phyloP scores from a whole-genome alignment of 2,888 invertebrate species.

The Chymomyza procnemis region DNA sequence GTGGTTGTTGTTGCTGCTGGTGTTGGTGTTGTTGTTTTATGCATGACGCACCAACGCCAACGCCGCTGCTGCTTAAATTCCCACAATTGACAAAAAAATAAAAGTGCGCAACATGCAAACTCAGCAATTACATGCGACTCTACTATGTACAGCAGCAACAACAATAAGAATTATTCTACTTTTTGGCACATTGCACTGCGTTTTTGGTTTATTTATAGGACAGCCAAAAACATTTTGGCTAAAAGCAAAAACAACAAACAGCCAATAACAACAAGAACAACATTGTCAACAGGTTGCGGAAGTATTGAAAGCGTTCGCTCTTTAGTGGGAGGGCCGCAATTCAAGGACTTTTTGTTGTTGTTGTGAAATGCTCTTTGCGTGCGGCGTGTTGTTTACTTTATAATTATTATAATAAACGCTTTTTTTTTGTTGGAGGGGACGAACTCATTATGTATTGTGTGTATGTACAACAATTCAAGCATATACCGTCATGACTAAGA shows the following conservation, averaged over 20 bases:
- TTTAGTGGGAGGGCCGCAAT: background rate
- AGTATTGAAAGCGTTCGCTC: conserved; percentile 15
- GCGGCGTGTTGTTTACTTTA: background rate
- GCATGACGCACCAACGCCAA: background rate
- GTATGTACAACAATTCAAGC: too few species aligned
- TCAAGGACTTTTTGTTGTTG: conserved; percentile 20
- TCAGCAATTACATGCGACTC: background rate
- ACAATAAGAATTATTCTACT: conserved; percentile 9
- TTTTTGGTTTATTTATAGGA: conserved; percentile 51
- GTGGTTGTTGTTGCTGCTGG: conserved; percentile 24
- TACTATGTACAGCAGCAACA: background rate
- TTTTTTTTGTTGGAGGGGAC: too few species aligned
- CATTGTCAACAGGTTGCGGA: conserved; percentile 67
- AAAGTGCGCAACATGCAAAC: background rate
- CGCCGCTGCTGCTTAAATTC: background rate
- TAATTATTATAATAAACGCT: background rate
- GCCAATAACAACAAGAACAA: conserved; percentile 25
- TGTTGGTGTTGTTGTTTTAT: conserved; percentile 23
- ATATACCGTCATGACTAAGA: too few species aligned
- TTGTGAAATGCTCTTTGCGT: background rate
- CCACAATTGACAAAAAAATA: background rate
- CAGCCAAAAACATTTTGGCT: conserved; percentile 13
- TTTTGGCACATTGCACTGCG: conserved; percentile 66
- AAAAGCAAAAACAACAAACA: conserved; percentile 20
- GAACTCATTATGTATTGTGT: too few species aligned